phyloP scores from a whole-genome alignment of 2,888 invertebrate species.

The Aphidoletes aphidimyza region DNA sequence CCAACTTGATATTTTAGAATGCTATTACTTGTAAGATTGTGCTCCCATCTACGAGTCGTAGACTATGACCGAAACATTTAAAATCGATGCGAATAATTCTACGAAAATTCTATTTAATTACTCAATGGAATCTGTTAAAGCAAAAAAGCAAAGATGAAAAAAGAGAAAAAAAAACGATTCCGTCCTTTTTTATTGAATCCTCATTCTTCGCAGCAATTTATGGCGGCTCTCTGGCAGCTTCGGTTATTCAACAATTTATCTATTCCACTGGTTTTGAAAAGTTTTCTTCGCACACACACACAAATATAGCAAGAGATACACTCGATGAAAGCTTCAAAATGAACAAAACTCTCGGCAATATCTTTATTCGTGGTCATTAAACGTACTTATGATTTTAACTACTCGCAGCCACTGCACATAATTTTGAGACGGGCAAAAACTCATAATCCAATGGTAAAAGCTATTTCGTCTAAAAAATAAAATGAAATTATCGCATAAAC shows the following conservation, averaged over 20 bases:
- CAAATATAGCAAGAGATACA: too few relatives aligned
- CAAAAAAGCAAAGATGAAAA: neutral
- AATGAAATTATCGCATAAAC: conserved; percentile 33
- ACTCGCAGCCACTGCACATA: conserved; percentile 14
- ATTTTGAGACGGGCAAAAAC: conserved; percentile 14
- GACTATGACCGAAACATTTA: neutral
- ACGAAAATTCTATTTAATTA: conserved; percentile 16
- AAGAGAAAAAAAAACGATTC: neutral
- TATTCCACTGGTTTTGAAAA: neutral
- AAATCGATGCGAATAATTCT: neutral
- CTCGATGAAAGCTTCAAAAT: neutral
- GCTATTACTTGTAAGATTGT: neutral
- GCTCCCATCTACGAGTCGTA: neutral
- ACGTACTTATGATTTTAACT: conserved; percentile 24
- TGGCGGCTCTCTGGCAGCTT: neutral
- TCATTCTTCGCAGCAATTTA: conserved; percentile 8
- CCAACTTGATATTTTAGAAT: neutral
- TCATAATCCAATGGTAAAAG: conserved; percentile 24
- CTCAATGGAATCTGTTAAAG: neutral
- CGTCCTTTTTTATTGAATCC: neutral
- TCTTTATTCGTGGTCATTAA: conserved; percentile 29
- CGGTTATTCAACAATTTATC: conserved; percentile 9
- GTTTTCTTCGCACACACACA: too few relatives aligned
- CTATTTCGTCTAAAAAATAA: neutral
- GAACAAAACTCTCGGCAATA: neutral